These are phyloP conservation scores for Bombus waltoni DNA, from an alignment of 1,140 invertebrate genomes.

Conservation along the genomic window DNA sequence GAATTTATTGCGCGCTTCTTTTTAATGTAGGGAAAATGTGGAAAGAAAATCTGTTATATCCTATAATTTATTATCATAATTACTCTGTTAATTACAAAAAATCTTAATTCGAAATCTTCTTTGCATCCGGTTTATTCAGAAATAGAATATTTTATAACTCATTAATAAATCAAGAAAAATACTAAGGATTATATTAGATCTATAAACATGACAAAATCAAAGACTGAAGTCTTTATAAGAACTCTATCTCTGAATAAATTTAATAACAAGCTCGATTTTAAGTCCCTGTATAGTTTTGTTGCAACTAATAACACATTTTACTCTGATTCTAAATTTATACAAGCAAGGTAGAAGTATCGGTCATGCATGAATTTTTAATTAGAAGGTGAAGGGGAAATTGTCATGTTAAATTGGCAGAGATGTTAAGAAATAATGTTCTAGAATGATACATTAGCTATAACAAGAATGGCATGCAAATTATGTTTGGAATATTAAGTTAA, in stretches of 20 bases:
- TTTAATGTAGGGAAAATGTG: slow-evolving; percentile 18
- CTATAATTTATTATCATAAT: slow-evolving; percentile 40
- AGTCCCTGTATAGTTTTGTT: slow-evolving; percentile 37
- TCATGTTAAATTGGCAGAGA: slow-evolving; percentile 8
- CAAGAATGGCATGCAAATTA: slow-evolving; percentile 11
- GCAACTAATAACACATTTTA: slow-evolving; percentile 14
- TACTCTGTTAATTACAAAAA: slow-evolving; percentile 19
- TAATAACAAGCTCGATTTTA: slow-evolving; percentile 22
- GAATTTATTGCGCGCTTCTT: slow-evolving; percentile 13
- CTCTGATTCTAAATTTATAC: slow-evolving; percentile 9
- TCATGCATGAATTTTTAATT: slow-evolving; percentile 1
- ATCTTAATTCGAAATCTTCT: neutral
- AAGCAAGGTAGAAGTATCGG: neutral
- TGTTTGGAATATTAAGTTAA: slow-evolving; percentile 16
- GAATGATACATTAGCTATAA: neutral
- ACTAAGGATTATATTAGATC: slow-evolving; percentile 6
- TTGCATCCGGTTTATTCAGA: slow-evolving; percentile 3
- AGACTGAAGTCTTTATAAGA: slow-evolving; percentile 55
- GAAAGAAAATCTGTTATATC: slow-evolving; percentile 7
- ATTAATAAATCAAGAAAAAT: slow-evolving; percentile 9
- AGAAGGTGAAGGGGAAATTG: slow-evolving; percentile 40
- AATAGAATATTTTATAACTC: slow-evolving; percentile 19
- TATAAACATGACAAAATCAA: slow-evolving; percentile 46
- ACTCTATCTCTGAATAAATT: slow-evolving; percentile 48
- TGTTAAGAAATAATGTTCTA: slow-evolving; percentile 21